phyloP scores from a whole-genome alignment of 1,140 invertebrate species.

The Cotesia vestalis region DNA sequence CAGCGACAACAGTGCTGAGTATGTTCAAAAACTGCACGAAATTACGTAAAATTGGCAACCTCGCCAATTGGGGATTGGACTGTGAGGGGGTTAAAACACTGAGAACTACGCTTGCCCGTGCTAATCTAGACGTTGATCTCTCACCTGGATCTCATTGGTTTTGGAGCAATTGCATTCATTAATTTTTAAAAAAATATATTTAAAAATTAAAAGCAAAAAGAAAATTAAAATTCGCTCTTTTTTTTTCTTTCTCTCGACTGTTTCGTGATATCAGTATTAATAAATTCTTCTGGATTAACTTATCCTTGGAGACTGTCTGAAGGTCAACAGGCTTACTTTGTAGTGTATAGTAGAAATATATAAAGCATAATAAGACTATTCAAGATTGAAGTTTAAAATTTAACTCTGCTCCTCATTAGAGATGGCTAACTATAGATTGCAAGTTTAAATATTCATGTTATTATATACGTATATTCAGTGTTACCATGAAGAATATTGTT shows the following conservation, averaged over 20 bases:
- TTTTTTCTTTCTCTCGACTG: slow-evolving; percentile 21
- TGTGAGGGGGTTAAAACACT: slow-evolving; percentile 59
- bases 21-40: slow-evolving; percentile 58
- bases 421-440: neutral
- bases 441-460: slow-evolving; percentile 1
- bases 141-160: slow-evolving; percentile 65
- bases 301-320: slow-evolving; percentile 11
- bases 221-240: too few species aligned
- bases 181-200: slow-evolving; percentile 5
- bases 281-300: slow-evolving; percentile 8
- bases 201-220: neutral
- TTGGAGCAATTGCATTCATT: slow-evolving; percentile 62
- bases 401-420: neutral
- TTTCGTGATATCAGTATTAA: slow-evolving; percentile 27
- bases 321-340: neutral
- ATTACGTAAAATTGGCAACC: slow-evolving; percentile 61
- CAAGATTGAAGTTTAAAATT: slow-evolving; percentile 2
- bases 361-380: neutral
- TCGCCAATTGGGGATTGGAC: slow-evolving; percentile 63
- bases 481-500: slow-evolving; percentile 11
- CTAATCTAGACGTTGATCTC: slow-evolving; percentile 63
- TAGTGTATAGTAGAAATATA: neutral
- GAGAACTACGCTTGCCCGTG: slow-evolving; percentile 50
- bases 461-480: neutral
- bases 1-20: slow-evolving; percentile 54